A percentile compares a stretch with the other conserved stretches of the same genome.
These are phyloP conservation scores for Sakesphorus luctuosus DNA, from an alignment of 2,113 vertebrate genomes.

Conservation along the genomic window DNA sequence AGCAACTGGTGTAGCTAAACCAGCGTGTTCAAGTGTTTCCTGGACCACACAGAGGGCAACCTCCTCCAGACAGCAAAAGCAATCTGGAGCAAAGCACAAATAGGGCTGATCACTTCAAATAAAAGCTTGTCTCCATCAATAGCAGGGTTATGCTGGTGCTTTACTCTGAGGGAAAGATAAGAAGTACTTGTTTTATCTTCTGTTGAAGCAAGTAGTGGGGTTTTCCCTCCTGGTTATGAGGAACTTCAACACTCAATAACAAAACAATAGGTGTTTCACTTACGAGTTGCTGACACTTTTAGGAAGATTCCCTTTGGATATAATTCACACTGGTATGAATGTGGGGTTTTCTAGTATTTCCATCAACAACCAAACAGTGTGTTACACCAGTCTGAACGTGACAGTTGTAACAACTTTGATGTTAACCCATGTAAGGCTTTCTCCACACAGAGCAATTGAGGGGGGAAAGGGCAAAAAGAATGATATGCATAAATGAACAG, in stretches of 20 bases:
- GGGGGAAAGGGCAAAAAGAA: background rate
- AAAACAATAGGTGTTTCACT: background rate
- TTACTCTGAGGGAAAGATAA: background rate
- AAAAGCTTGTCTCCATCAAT: background rate
- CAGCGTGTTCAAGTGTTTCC: background rate
- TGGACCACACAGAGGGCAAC: background rate
- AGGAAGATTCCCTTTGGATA: background rate
- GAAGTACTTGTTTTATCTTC: background rate
- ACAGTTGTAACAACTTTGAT: background rate
- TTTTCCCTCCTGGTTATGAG: background rate
- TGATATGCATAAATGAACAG: background rate
- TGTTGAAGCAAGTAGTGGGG: background rate
- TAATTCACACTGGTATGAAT: background rate
- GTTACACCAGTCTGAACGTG: background rate
- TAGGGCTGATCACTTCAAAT: background rate
- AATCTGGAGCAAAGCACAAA: background rate
- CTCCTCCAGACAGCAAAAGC: background rate
- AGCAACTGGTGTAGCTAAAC: background rate
- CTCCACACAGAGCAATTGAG: background rate
- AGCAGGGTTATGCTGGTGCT: background rate
- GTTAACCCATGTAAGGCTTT: background rate
- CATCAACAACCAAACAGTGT: background rate
- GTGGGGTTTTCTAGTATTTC: background rate
- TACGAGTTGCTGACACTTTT: background rate
- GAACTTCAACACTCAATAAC: background rate